phyloP scores from a whole-genome alignment of 2,113 vertebrate genomes.

The Paraplagusia blochii region DNA sequence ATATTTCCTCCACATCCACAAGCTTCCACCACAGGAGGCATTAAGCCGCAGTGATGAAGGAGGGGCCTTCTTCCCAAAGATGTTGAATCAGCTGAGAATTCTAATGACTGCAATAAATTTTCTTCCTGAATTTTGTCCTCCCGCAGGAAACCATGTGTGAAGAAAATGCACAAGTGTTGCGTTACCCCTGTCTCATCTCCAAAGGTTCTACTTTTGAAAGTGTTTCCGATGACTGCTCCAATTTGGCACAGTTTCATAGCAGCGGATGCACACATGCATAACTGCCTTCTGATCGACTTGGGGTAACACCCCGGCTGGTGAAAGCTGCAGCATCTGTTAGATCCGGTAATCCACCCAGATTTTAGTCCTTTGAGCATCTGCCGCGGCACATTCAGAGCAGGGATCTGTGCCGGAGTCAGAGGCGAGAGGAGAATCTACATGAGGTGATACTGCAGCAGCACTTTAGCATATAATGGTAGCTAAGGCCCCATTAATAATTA shows the following conservation, averaged over 20 bases:
- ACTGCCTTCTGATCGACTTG: conserved; percentile 31
- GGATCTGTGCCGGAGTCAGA: conserved; percentile 19
- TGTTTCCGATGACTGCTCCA: background rate
- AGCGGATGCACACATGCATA: conserved; percentile 14
- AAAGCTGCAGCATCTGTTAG: conserved; percentile 64
- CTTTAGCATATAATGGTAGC: too few relatives aligned
- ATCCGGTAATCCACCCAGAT: conserved; percentile 65
- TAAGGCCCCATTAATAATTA: background rate
- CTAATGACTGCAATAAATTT: conserved; percentile 10
- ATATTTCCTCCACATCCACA: conserved; percentile 29
- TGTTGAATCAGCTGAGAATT: conserved; percentile 4
- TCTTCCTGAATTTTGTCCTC: background rate
- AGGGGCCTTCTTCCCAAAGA: conserved; percentile 14
- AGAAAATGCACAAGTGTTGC: background rate
- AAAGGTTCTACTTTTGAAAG: background rate
- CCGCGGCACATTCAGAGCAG: conserved; percentile 38
- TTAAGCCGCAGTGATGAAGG: conserved; percentile 13
- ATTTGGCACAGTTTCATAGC: too few relatives aligned
- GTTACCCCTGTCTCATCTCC: background rate
- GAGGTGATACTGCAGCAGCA: background rate
- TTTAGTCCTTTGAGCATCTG: conserved; percentile 59
- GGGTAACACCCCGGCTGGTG: conserved; percentile 20
- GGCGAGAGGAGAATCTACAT: conserved; percentile 1
- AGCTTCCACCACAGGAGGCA: conserved; percentile 27
- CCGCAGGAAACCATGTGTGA: background rate